These are phyloP conservation scores for Myotis lucifugus DNA, from an alignment of 2,113 vertebrate genomes.

Conservation along the genomic window DNA sequence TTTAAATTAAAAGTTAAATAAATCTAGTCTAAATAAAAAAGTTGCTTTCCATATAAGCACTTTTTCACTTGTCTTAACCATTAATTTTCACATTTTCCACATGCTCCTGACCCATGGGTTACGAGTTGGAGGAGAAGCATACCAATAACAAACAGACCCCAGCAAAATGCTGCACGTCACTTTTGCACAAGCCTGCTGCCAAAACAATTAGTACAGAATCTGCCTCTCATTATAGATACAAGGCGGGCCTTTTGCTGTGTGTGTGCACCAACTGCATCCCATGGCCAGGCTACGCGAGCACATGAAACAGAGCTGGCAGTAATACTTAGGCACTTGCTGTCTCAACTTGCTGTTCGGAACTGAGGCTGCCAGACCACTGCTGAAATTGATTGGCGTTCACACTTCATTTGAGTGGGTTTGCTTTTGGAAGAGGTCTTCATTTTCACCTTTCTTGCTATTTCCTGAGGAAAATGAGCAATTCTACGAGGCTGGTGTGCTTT, in stretches of 20 bases:
- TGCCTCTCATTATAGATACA: constrained; percentile 43
- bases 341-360: constrained; percentile 63
- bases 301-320: constrained; percentile 59
- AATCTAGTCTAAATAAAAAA: constrained; percentile 18
- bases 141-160: constrained; percentile 54
- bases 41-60: not conserved
- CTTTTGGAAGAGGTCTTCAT: constrained; percentile 68
- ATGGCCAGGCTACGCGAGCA: constrained; percentile 6
- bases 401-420: constrained; percentile 73
- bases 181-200: constrained; percentile 59
- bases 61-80: not conserved
- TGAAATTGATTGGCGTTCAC: constrained; percentile 70
- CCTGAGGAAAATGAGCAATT: constrained; percentile 72
- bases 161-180: not conserved
- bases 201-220: constrained; percentile 71
- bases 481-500: not conserved
- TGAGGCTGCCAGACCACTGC: constrained; percentile 57
- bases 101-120: not conserved
- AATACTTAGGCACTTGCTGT: constrained; percentile 22
- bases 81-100: constrained; percentile 61
- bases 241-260: constrained; percentile 57
- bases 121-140: constrained; percentile 48
- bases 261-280: constrained; percentile 7
- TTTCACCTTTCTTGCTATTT: constrained; percentile 75
- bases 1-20: constrained; percentile 57